Evolutionary conservation across 1,140 invertebrate genomes (phyloP).

Genomic region (Wiebesia pumilae): DNA sequence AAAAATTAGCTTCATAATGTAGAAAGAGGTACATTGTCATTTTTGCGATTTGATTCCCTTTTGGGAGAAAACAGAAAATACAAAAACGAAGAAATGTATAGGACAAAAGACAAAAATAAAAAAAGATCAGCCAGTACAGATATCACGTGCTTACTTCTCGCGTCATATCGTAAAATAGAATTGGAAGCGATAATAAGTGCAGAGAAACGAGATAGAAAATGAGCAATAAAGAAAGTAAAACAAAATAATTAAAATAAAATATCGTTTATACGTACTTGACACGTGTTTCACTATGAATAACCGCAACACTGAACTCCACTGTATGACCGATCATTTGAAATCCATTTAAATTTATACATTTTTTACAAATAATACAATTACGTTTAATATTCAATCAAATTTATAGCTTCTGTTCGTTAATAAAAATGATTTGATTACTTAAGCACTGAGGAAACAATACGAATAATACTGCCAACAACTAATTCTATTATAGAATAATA

Average conservation of each 20-base stretch:
- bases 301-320: not conserved
- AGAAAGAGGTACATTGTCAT: not conserved
- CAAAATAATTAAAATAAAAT: slow-evolving; percentile 38
- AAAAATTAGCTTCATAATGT: not conserved
- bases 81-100: not conserved
- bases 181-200: not conserved
- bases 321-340: not conserved
- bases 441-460: too few species aligned
- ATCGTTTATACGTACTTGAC: not conserved
- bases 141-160: not conserved
- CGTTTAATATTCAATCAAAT: too few species aligned
- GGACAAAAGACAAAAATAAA: not conserved
- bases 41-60: not conserved
- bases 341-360: not conserved
- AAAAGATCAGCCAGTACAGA: not conserved
- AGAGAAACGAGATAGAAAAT: slow-evolving; percentile 50
- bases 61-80: not conserved
- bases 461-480: not conserved
- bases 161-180: slow-evolving; percentile 15
- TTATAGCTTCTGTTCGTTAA: too few species aligned
- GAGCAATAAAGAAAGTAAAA: slow-evolving; percentile 51
- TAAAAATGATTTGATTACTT: too few species aligned
- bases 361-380: not conserved
- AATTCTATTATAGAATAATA: too few species aligned
- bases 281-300: not conserved